Evolutionary conservation across 2,888 invertebrate genomes (phyloP), one percentile per base, ranked within the genome.

Genomic region (Spilosoma lubricipeda): DNA sequence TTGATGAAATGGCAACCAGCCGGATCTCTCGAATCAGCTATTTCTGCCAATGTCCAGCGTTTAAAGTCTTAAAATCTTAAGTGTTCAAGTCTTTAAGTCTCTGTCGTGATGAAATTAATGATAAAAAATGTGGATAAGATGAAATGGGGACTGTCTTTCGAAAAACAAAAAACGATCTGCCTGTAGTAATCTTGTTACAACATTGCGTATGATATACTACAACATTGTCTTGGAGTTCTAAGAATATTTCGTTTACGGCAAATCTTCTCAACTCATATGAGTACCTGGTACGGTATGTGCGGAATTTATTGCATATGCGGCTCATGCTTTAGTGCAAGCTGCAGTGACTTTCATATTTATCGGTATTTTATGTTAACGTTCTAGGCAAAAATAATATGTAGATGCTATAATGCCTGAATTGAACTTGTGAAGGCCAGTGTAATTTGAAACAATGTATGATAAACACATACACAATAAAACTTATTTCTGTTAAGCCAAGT

Each of bases 161-260:
- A n/a, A n/a, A n/a, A n/a, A n/a, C n/a, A n/a, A n/a, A n/a, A n/a
- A n/a, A n/a, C n/a, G n/a, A n/a, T n/a, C n/a, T n/a, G n/a, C n/a
- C n/a, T n/a, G n/a, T n/a, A n/a, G 64, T 63, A 59, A 71, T 76
- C 45, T 27, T 69, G 75, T 73, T 68, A 70, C 75, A 39, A 70
- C 59, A 77, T 45, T 74, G 30, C 68, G 71, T 73, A 70, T 52
- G 48, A 33, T 18, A 65, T 33, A 13, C 68, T 27, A 20, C 70
- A 68, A 74, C 72, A 67, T 76, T 76, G 70, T 80, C 64, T 73
- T 70, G 65, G 30, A 42, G 27, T 36, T 68, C n/a, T n/a, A 71
- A 45, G 36, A 33, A 11, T 48, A 59, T 69, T 56, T 70, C 70
- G 65, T 74, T 78, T 76, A 80, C 33, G 70, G 52, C 23, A 33